Base-by-base conservation (phyloP, 2,797 vertebrate species). In the Rallus crepitans region DNA sequence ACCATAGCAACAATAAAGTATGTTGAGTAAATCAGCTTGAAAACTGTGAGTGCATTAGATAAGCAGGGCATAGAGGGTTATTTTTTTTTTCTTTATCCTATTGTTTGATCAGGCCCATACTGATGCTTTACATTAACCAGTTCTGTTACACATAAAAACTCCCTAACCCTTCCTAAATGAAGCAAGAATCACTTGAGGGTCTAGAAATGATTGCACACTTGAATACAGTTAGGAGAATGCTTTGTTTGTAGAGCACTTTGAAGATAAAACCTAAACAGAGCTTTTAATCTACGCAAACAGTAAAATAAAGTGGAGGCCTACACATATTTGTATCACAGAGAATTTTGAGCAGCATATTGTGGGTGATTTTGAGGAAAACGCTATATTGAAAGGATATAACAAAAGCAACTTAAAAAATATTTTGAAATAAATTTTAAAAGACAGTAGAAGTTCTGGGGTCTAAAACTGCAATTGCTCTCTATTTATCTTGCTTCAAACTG, bases 221-320 rank as follows among this genome's bases (percentile, higher is more conserved):
- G 45, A 82, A 86, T 68, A 88, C 3, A 76, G 40, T 53, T 80
- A 85, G 20, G 13, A 85, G 27, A 90, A 73, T 31, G 28, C 5
- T 89, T 93, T 91, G 61, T 96, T 87, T 92, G 66, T 42, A 90
- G 87, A 83, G 81, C 59, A n/a, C 55, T 90, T 90, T 97, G 76
- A 92, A 87, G 48, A 52, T 71, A 91, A 90, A 77, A n/a, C 20
- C 63, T 82, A 77, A 85, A 11, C 30, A 85, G 56, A 87, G 50
- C 14, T 89, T 82, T 79, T 82, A 73, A 82, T 90, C 71, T 82
- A 68, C 33, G 50, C 13, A 73, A 88, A 35, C 31, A 80, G 39
- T 50, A 82, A 89, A 93, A 87, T 18, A 92, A 57, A 85, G 55
- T n/a, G n/a, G 30, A 77, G 56, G 9, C 15, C 24, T 87, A 17